A percentile compares a stretch with the other conserved stretches of the same genome.
Conservation (phyloP, 2,113 vertebrate species). For the Perca flavescens region DNA sequence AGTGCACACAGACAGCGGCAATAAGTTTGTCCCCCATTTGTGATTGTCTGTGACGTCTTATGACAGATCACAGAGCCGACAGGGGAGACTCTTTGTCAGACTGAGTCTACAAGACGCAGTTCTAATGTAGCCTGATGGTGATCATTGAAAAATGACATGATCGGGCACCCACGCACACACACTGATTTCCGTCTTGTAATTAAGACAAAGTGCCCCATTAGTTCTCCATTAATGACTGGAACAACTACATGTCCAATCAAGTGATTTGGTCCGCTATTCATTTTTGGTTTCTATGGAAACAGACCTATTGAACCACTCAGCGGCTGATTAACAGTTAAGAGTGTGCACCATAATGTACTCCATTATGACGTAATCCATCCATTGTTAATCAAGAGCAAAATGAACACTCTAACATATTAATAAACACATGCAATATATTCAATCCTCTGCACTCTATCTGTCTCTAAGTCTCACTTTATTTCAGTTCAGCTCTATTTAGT, state of each 20-base stretch:
- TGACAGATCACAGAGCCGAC: background rate
- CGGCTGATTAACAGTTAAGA: constrained; percentile 56
- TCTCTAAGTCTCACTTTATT: background rate
- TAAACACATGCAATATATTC: background rate
- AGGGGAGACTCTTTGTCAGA: background rate
- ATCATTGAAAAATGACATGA: constrained; percentile 27
- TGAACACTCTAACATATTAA: constrained; percentile 10
- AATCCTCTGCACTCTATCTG: background rate
- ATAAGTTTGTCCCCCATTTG: too few species aligned
- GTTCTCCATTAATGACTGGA: constrained; percentile 52
- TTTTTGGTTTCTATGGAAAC: constrained; percentile 66
- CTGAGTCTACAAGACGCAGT: background rate
- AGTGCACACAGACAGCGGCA: too few species aligned
- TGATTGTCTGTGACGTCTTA: too few species aligned
- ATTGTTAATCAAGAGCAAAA: constrained; percentile 46
- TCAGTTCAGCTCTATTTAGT: background rate
- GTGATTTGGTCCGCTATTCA: constrained; percentile 40
- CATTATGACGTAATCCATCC: constrained; percentile 27
- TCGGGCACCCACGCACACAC: background rate
- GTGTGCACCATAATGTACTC: constrained; percentile 32
- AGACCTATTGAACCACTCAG: constrained; percentile 54
- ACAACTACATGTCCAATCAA: constrained; percentile 61
- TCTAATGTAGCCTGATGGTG: background rate
- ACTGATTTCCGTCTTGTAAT: constrained; percentile 43
- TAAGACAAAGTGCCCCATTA: constrained; percentile 50